phyloP scores from a whole-genome alignment of 1,140 invertebrate species.

The Sarcophaga peregrina region DNA sequence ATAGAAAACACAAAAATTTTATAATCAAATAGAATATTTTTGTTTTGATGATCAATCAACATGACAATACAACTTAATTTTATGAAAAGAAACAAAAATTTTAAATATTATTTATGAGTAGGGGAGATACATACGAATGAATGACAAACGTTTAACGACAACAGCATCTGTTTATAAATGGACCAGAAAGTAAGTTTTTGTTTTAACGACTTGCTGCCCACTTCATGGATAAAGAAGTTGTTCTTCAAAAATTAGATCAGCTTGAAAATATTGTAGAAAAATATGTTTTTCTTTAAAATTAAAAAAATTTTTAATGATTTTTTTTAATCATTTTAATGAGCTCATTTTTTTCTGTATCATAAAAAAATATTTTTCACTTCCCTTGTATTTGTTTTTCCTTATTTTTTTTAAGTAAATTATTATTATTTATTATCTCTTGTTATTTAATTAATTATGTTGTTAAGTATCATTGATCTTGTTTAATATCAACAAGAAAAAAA shows the following conservation, averaged over 20 bases:
- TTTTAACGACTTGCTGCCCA: too few relatives aligned
- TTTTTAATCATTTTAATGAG: too few relatives aligned
- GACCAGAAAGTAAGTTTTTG: not conserved
- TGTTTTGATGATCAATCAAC: not conserved
- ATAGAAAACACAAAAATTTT: not conserved
- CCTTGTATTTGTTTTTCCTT: too few relatives aligned
- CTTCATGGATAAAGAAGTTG: not conserved
- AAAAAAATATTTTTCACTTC: too few relatives aligned
- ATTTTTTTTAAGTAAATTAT: too few relatives aligned
- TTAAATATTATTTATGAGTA: not conserved
- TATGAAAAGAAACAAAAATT: not conserved
- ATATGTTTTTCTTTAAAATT: too few relatives aligned
- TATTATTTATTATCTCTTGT: not conserved
- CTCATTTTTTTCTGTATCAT: too few relatives aligned
- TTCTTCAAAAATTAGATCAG: not conserved
- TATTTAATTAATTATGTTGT: constrained; percentile 10
- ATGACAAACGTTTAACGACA: not conserved
- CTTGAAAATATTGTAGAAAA: not conserved
- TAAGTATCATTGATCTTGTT: not conserved
- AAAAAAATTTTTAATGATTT: too few relatives aligned
- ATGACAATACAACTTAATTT: constrained; percentile 15
- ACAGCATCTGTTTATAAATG: constrained; percentile 9
- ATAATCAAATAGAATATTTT: not conserved
- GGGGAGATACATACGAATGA: not conserved
- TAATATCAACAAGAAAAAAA: not conserved